phyloP scores from a whole-genome alignment of 1,140 invertebrate species.

The Leptinotarsa lineolata region DNA sequence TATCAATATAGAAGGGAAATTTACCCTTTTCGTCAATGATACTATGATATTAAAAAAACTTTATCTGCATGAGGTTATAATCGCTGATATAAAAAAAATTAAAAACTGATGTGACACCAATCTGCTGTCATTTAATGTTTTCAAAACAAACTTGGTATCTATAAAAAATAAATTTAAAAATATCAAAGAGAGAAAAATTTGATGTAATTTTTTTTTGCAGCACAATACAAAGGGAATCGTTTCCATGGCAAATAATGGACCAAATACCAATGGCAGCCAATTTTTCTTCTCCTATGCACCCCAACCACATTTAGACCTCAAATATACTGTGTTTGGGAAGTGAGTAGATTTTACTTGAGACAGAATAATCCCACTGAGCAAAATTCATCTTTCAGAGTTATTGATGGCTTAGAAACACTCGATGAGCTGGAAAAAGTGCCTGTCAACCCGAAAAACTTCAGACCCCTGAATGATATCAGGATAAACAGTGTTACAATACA shows the following conservation, averaged over 20 bases:
- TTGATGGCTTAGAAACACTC: conserved; percentile 94
- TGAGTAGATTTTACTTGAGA: conserved; percentile 58
- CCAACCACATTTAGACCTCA: conserved; percentile 94
- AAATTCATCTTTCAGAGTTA: conserved; percentile 73
- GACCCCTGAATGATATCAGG: conserved; percentile 80
- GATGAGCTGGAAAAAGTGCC: conserved; percentile 95
- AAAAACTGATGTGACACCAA: too few relatives aligned
- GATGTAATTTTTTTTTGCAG: conserved; percentile 61
- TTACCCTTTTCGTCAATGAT: too few relatives aligned
- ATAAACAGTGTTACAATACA: conserved; percentile 92
- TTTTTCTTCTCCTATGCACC: conserved; percentile 95
- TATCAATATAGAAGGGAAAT: too few relatives aligned
- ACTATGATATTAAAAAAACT: too few relatives aligned
- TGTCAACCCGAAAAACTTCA: conserved; percentile 91
- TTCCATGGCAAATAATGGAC: conserved; percentile 99
- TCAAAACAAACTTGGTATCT: too few relatives aligned
- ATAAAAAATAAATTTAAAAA: too few relatives aligned
- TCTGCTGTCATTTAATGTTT: too few relatives aligned
- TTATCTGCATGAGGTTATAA: too few relatives aligned
- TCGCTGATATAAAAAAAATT: too few relatives aligned
- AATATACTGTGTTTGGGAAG: conserved; percentile 97
- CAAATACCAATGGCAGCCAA: conserved; percentile 98
- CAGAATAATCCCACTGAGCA: too few relatives aligned
- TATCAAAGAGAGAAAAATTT: too few relatives aligned
- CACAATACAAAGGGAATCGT: conserved; percentile 86